These are phyloP conservation scores for Drosophila biarmipes DNA, from an alignment of 1,140 invertebrate species.

Conservation along the genomic window DNA sequence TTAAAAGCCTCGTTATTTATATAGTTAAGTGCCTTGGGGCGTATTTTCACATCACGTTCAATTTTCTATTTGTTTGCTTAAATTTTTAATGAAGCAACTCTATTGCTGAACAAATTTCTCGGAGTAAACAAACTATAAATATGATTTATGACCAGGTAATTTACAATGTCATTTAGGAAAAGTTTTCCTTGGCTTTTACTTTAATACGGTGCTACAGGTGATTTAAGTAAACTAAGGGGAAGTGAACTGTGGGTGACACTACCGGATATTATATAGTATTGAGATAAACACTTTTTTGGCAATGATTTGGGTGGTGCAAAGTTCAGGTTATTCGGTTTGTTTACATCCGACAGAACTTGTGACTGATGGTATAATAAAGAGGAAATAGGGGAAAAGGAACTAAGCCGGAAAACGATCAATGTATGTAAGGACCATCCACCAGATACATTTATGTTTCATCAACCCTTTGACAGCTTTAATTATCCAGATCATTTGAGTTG, in stretches of 20 bases:
- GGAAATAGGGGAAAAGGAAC: constrained; percentile 1
- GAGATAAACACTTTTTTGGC: constrained; percentile 58
- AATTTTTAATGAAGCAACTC: background rate
- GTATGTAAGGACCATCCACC: background rate
- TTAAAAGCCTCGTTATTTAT: constrained; percentile 26
- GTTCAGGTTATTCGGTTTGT: constrained; percentile 68
- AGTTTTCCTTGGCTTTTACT: background rate
- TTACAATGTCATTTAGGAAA: background rate
- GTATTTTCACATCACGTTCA: constrained; percentile 11
- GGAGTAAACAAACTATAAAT: background rate
- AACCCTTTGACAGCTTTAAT: constrained; percentile 20
- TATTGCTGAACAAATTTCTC: background rate
- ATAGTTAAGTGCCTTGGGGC: constrained; percentile 9
- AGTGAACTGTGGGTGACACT: constrained; percentile 20
- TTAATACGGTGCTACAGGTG: background rate
- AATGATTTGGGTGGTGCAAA: constrained; percentile 53
- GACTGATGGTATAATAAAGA: constrained; percentile 45
- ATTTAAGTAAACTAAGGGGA: constrained; percentile 9
- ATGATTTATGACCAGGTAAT: background rate
- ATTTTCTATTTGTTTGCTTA: constrained; percentile 4
- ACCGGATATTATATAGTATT: constrained; percentile 34
- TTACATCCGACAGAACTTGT: constrained; percentile 70
- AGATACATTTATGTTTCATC: constrained; percentile 7
- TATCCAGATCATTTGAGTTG: constrained; percentile 37
- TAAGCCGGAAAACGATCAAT: constrained; percentile 2